Conservation (phyloP, 2,113 vertebrate genomes). For the Scytalopus superciliaris region DNA sequence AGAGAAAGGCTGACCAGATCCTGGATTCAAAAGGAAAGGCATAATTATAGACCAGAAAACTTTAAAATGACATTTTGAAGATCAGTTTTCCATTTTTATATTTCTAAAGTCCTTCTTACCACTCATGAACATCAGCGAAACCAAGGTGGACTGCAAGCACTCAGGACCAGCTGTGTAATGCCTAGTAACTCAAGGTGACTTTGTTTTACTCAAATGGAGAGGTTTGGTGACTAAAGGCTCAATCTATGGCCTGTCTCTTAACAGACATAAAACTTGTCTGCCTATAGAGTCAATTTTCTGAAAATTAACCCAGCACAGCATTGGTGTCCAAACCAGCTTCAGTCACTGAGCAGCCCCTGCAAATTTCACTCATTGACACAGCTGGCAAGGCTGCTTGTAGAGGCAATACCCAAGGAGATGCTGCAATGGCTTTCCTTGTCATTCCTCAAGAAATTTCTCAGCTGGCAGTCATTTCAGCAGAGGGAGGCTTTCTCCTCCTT, state of each 20-base stretch:
- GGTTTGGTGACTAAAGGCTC: background rate
- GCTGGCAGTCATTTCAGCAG: background rate
- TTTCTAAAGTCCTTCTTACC: background rate
- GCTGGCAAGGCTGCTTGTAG: too few relatives aligned
- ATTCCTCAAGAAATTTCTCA: slow-evolving; percentile 1
- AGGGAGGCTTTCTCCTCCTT: background rate
- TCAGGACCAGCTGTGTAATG: accelerated
- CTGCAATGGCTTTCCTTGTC: background rate
- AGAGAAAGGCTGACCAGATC: background rate
- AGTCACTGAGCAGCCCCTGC: accelerated
- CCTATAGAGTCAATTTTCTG: background rate
- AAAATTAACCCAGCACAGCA: background rate
- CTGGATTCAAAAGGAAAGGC: background rate
- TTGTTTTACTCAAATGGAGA: background rate
- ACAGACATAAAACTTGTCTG: background rate
- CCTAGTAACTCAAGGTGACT: background rate
- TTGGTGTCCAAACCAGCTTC: background rate
- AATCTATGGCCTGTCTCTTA: background rate
- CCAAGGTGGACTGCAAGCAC: accelerated
- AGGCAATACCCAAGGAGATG: background rate
- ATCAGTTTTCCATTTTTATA: background rate
- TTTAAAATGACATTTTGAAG: background rate
- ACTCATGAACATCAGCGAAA: background rate
- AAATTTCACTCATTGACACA: background rate
- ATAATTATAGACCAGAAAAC: background rate